phyloP scores from a whole-genome alignment of 2,113 vertebrate species.

The Larimichthys polyactis region DNA sequence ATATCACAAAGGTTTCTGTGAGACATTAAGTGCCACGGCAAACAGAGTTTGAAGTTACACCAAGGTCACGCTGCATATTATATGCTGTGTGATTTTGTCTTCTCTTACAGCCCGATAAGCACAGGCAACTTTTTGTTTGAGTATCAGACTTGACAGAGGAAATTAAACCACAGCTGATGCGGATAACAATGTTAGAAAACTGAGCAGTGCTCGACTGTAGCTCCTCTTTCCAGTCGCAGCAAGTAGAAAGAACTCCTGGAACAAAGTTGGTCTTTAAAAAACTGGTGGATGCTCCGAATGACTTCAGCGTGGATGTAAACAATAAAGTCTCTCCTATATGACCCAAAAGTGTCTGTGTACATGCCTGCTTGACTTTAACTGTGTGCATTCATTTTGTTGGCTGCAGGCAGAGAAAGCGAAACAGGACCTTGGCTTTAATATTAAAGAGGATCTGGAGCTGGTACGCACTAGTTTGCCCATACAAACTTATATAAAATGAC shows the following conservation, averaged over 20 bases:
- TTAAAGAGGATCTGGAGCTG: constrained; percentile 77
- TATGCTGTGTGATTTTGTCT: not conserved
- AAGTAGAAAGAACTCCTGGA: not conserved
- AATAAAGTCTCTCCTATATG: not conserved
- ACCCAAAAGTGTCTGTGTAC: not conserved
- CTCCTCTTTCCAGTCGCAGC: not conserved
- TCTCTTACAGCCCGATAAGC: not conserved
- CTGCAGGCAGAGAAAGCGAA: constrained; percentile 54
- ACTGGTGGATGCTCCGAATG: not conserved
- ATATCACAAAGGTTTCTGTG: constrained; percentile 41
- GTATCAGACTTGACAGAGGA: not conserved
- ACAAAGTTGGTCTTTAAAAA: not conserved
- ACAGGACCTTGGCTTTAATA: constrained; percentile 49
- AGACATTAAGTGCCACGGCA: constrained; percentile 25
- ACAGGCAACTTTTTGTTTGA: not conserved
- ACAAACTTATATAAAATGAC: constrained; percentile 12
- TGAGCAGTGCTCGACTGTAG: not conserved
- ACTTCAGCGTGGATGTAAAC: not conserved
- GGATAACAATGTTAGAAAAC: not conserved
- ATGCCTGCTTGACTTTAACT: constrained; percentile 11
- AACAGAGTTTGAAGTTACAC: constrained; percentile 27
- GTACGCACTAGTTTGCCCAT: constrained; percentile 40
- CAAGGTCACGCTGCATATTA: constrained; percentile 45
- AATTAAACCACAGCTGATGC: not conserved
- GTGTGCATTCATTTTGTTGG: constrained; percentile 37